Percentiles rank a stretch among this genome's conserved stretches.
These are phyloP conservation scores for Allophyes oxyacanthae DNA, from an alignment of 2,888 invertebrate species.

Conservation along the genomic window DNA sequence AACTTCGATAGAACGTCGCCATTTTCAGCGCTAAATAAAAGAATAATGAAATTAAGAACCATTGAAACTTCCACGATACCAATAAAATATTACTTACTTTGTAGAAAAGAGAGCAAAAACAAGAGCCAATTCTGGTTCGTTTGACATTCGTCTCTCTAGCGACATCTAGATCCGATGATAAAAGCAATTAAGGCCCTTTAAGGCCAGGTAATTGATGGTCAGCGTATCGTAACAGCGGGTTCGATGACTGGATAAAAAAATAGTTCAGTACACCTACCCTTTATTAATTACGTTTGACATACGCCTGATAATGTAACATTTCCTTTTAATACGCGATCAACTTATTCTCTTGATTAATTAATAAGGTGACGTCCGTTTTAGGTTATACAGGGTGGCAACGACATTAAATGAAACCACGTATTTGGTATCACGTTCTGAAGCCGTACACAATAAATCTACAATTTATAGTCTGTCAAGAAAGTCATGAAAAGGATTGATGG, in stretches of 20 bases:
- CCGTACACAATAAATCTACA: no score
- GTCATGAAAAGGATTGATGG: no score
- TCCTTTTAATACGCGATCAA: slow-evolving; percentile 30
- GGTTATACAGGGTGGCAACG: no score
- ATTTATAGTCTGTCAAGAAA: no score
- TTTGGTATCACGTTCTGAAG: no score
- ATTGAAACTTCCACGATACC: slow-evolving; percentile 37
- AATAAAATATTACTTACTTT: slow-evolving; percentile 34
- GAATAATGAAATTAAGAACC: slow-evolving; percentile 19
- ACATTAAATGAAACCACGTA: no score
- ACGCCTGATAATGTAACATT: slow-evolving; percentile 52
- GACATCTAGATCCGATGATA: slow-evolving; percentile 74
- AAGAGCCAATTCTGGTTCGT: slow-evolving; percentile 48
- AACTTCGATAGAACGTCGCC: slow-evolving; percentile 21
- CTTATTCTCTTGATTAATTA: slow-evolving; percentile 51
- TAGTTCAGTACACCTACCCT: slow-evolving; percentile 39
- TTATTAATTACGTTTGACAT: slow-evolving; percentile 65
- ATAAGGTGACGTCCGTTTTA: slow-evolving; percentile 27
- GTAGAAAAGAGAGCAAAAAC: slow-evolving; percentile 33
- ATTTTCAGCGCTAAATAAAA: slow-evolving; percentile 20
- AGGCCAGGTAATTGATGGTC: slow-evolving; percentile 72
- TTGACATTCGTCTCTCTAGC: slow-evolving; percentile 66
- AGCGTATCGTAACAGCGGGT: slow-evolving; percentile 55
- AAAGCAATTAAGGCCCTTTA: slow-evolving; percentile 76
- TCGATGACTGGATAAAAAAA: slow-evolving; percentile 60